Base-by-base conservation (phyloP, 2,797 vertebrate genomes). In the Mus caroli region DNA sequence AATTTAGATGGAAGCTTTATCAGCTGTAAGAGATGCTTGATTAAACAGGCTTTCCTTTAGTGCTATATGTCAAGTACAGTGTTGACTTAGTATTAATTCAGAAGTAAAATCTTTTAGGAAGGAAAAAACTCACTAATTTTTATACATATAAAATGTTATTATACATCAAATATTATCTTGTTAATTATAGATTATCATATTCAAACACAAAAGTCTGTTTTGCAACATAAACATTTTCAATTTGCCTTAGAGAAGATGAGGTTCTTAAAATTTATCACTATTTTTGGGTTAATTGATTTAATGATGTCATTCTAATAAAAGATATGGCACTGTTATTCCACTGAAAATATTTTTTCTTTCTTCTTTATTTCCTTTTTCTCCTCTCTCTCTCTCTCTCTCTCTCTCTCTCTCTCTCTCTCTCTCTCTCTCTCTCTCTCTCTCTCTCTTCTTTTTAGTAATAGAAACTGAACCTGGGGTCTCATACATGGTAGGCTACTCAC, bases 271-370 rank as follows among this genome's bases (percentile, higher is more conserved):
- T 71, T 17, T 24, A 69, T 50, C 82, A n/a, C 43, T 88, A 95
- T 78, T 94, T 84, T 92, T 50, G 77, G 85, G 3, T 91, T 84
- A 88, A n/a, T 71, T 90, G 46, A 80, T 37, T 94, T 92, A 71
- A 13, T 0, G 62, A 93, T 86, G 71, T 82, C 58, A 76, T 75
- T 75, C 73, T 62, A 93, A 75, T 50, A 85, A 97, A 85, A 77
- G 6, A 4, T 64, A n/a, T 84, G 60, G 13, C 22, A 56, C 9
- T 20, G 20, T 28, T 43, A 84, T 22, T 82, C 4, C 10, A 40
- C 7, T 87, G 5, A 67, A 71, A 87, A 52, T 73, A 73, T 6
- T 37, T 75, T 54, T 15, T 62, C 22, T 58, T 43, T 24, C 1
- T 12, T 43, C 17, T 5, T 26, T 5, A 10, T 10, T n/a, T 13